Evolutionary conservation across 2,113 vertebrate species (phyloP).

Genomic region (Paradoxurus hermaphroditus): DNA sequence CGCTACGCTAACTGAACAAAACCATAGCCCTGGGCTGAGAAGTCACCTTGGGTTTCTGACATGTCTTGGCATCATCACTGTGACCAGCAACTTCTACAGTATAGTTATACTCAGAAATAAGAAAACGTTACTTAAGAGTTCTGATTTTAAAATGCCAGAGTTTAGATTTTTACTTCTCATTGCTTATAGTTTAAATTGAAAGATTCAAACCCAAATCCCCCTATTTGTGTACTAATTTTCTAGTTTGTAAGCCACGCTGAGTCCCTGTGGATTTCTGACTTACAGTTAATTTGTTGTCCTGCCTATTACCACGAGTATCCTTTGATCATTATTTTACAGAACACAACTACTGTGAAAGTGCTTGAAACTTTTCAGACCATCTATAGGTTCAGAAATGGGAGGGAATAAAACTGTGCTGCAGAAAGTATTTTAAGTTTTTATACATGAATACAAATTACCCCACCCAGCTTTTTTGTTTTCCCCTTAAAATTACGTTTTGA

Average conservation of each 20-base stretch:
- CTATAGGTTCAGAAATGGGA: constrained; percentile 27
- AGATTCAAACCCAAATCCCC: not conserved
- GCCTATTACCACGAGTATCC: not conserved
- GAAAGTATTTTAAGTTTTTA: not conserved
- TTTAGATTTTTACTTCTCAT: not conserved
- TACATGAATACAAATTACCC: not conserved
- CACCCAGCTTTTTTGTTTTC: not conserved
- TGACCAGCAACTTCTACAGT: not conserved
- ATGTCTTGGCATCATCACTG: not conserved
- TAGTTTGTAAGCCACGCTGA: not conserved
- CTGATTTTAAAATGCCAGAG: not conserved
- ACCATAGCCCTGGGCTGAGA: not conserved
- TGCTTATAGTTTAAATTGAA: not conserved
- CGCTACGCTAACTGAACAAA: not conserved
- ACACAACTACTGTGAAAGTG: not conserved
- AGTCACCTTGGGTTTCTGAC: not conserved
- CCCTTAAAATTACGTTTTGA: not conserved
- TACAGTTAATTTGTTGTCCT: not conserved
- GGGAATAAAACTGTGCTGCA: not conserved
- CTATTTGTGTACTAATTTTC: not conserved
- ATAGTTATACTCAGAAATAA: not conserved
- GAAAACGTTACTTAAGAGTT: not conserved
- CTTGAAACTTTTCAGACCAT: not conserved
- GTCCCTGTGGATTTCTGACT: not conserved
- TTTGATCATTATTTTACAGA: not conserved